Base-by-base conservation (phyloP, 2,888 invertebrate genomes). In the Brachycybe producta region DNA sequence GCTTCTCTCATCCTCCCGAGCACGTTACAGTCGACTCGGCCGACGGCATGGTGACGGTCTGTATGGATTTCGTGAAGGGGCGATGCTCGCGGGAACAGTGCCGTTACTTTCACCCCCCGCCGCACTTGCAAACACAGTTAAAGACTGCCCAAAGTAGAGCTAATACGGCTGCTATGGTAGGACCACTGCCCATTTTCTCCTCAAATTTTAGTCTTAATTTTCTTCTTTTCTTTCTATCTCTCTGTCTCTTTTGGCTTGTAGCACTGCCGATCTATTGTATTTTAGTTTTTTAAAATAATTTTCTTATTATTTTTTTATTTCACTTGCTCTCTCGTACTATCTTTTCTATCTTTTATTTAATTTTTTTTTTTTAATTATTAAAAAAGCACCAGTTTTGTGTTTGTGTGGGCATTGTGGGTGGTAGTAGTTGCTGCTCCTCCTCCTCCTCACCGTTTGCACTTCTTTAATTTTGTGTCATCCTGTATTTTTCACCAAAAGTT, bases 101-200 rank as follows among this genome's bases (percentile, higher is more conserved):
- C 86, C 88, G 91, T 82, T 92, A 92, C 87, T 92, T 91, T 84
- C 92, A 94, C 82, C 92, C 92, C 79, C 92, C 92, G 80, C 84
- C 90, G 82, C 92, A 94, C 86, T 90, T 94, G 78, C 87, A 87
- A 84, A 86, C 86, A 82, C 87, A 87, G 84, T 86, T 90, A 83
- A 88, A 88, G 86, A 78, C 83, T 79, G 87, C 88, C 56, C 90
- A 90, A 82, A 66, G 66, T 61, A 58, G 67, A 61, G 65, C 67
- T 61, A 65, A 65, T 59, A 63, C 64, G 55, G 42, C 64, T 53
- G 60, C 63, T 62, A 62, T 66, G 66, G 65, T 65, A 65, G 64
- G 65, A 54, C 51, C 48, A 48, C 42, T 24, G 24, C 46, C 41
- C 52, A 28, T 30, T 17, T 39, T 39, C 51, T 43, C 36, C 46